Conservation (phyloP, 2,888 invertebrate species). For the Acleris cristana region DNA sequence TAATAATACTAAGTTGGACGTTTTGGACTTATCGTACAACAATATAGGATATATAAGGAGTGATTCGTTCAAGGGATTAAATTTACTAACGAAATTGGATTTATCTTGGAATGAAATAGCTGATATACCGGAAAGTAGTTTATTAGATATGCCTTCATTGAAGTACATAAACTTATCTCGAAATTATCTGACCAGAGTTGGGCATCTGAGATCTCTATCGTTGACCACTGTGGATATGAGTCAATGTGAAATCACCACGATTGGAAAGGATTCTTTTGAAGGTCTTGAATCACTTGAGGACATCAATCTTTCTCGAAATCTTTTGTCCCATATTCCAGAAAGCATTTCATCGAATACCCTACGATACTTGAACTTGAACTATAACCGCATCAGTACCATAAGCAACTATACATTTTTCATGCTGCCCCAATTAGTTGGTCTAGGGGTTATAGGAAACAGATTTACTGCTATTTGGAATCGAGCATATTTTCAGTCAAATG, state of each 20-base stretch:
- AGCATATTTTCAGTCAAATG: slow-evolving; percentile 84
- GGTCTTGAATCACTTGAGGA: slow-evolving; percentile 84
- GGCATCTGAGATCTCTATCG: slow-evolving; percentile 83
- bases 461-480: slow-evolving; percentile 85
- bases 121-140: slow-evolving; percentile 82
- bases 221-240: slow-evolving; percentile 85
- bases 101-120: slow-evolving; percentile 88
- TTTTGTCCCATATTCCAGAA: slow-evolving; percentile 85
- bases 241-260: slow-evolving; percentile 85
- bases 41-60: slow-evolving; percentile 84
- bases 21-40: slow-evolving; percentile 87
- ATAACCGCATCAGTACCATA: slow-evolving; percentile 84
- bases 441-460: slow-evolving; percentile 88
- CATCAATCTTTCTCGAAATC: slow-evolving; percentile 87
- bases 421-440: slow-evolving; percentile 83
- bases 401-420: slow-evolving; percentile 86
- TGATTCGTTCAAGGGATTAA: slow-evolving; percentile 85
- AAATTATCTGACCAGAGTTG: slow-evolving; percentile 85
- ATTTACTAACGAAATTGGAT: slow-evolving; percentile 84
- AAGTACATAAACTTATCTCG: slow-evolving; percentile 85
- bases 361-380: slow-evolving; percentile 84
- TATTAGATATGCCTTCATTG: slow-evolving; percentile 85
- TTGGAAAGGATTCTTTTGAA: slow-evolving; percentile 83
- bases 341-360: slow-evolving; percentile 85
- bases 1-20: slow-evolving; percentile 84